phyloP scores from a whole-genome alignment of 2,113 vertebrate species.

The Archocentrus centrarchus region DNA sequence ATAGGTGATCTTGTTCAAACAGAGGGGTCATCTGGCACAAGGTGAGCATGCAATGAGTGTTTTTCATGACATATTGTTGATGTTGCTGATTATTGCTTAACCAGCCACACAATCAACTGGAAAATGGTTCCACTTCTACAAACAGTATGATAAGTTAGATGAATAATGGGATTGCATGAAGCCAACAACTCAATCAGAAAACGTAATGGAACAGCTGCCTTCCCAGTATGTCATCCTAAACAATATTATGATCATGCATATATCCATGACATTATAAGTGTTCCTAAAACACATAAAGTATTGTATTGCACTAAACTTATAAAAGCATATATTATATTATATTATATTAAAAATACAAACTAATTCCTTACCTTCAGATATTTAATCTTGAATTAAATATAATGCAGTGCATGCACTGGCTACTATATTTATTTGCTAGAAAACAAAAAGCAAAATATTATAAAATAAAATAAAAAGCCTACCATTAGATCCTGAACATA shows the following conservation, averaged over 20 bases:
- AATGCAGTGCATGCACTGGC: background rate
- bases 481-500: background rate
- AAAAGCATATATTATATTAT: too few species aligned
- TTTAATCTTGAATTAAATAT: background rate
- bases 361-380: background rate
- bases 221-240: background rate
- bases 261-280: background rate
- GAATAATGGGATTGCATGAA: background rate
- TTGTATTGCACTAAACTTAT: too few species aligned
- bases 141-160: background rate
- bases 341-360: background rate
- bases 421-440: background rate
- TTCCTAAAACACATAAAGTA: too few species aligned
- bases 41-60: background rate
- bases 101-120: background rate
- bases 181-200: background rate
- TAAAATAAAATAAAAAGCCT: too few species aligned
- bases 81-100: background rate
- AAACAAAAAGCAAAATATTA: background rate
- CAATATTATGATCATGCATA: background rate
- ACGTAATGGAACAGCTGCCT: background rate
- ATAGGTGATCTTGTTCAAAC: background rate
- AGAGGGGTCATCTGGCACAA: accelerated
- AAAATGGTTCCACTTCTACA: background rate
- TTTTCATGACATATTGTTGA: background rate